Conservation (phyloP, 2,797 vertebrate species). For the Trachurus trachurus region DNA sequence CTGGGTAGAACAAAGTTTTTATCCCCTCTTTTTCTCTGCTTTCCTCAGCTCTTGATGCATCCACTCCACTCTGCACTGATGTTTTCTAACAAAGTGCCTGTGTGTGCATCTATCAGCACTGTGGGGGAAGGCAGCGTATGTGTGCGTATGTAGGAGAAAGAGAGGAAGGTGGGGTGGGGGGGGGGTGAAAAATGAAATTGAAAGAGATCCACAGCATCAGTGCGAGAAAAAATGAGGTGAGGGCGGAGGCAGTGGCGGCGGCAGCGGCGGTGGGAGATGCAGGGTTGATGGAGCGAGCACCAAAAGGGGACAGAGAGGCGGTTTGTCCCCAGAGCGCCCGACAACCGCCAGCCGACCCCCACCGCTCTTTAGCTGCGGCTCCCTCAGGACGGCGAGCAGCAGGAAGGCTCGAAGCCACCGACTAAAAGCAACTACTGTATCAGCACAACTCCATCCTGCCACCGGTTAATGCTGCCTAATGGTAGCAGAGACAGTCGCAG, state of each 20-base stretch:
- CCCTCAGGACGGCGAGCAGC: constrained; percentile 30
- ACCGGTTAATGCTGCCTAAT: constrained; percentile 48
- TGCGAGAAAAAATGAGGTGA: constrained; percentile 1
- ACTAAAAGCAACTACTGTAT: constrained; percentile 57
- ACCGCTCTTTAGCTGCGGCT: constrained; percentile 21
- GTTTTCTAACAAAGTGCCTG: constrained; percentile 66
- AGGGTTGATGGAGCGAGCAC: constrained; percentile 42
- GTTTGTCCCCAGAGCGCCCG: constrained; percentile 58
- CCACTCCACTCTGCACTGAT: constrained; percentile 58
- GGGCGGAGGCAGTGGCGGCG: neutral
- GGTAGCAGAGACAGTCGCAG: constrained; percentile 10
- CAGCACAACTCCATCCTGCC: constrained; percentile 36
- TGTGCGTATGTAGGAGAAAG: constrained; percentile 1
- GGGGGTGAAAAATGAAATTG: constrained; percentile 13
- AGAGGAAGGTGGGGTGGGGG: neutral
- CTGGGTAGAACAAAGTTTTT: constrained; percentile 70
- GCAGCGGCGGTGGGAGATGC: constrained; percentile 12
- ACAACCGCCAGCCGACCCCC: constrained; percentile 40
- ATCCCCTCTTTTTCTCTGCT: constrained; percentile 16
- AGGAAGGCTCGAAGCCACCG: constrained; percentile 47
- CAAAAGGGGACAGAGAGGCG: constrained; percentile 29
- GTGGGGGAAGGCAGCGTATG: constrained; percentile 23
- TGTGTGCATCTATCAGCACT: constrained; percentile 51
- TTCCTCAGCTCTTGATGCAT: constrained; percentile 52
- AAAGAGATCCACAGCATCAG: constrained; percentile 28